Evolutionary conservation across 2,797 vertebrate species (phyloP), one percentile per base, ranked within the genome.

Genomic region (Scolopax bukidnonensis): DNA sequence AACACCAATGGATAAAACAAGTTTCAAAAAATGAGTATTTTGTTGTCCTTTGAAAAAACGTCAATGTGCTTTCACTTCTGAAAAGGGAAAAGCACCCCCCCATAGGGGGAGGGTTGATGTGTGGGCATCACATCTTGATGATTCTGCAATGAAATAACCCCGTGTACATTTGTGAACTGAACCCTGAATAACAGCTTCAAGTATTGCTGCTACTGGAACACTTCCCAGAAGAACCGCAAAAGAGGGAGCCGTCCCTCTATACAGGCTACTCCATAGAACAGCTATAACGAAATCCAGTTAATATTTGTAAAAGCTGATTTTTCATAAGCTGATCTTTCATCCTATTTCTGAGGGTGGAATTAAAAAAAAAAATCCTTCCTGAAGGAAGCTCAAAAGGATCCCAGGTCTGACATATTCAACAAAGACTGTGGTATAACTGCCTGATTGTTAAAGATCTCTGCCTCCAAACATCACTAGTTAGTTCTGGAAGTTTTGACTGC

Each of bases 321-420:
- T 81, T 63, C 57, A 48, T 70, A 87, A 78, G 25, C 23, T 57
- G 12, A 53, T 78, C 30, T 77, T 81, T 63, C 57, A 48, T 70
- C 25, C n/a, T 70, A 1, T 63, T 54, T 45, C 57, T 83, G 30
- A 9, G 9, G 28, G 8, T 88, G 16, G 27, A 83, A 54, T 32
- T 25, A 41, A 41, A 41, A 41, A 41, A 45, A 69, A 67, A 59
- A 59, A 43, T 9, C 27, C 6, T 63, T 84, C 30, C 47, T 33
- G 15, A 79, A 51, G 36, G 19, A 75, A 91, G n/a, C 16, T 47
- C 48, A 54, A 32, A 67, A 70, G 24, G 27, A 80, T 23, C 23
- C 16, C 1, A 71, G 1, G 1, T 30, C 16, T 9, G 38, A 84
- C 0, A 0, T 15, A n/a, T 32, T 84, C 10, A 78, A 40, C 25